Evolutionary conservation across 1,140 invertebrate species (phyloP).

Genomic region (Formica selysi): DNA sequence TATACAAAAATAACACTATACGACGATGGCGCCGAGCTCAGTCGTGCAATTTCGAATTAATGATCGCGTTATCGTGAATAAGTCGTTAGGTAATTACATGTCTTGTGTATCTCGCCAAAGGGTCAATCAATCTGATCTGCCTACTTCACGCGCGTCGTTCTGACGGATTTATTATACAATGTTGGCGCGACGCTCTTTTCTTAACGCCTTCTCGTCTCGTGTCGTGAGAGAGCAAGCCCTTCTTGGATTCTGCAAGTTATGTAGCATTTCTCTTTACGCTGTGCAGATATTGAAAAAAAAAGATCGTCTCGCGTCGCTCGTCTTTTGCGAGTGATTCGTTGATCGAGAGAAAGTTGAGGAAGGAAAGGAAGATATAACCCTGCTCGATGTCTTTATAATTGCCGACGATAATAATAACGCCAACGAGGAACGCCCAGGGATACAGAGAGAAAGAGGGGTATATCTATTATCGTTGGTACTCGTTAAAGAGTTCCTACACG

Average conservation of each 20-base stretch:
- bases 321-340: neutral
- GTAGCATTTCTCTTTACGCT: neutral
- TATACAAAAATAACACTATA: neutral
- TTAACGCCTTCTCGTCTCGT: neutral
- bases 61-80: constrained; percentile 66
- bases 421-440: neutral
- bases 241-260: neutral
- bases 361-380: neutral
- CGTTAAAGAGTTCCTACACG: constrained; percentile 60
- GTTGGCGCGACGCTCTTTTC: neutral
- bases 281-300: neutral
- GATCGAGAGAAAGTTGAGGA: neutral
- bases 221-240: too few species aligned
- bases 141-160: constrained; percentile 32
- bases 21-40: constrained; percentile 15
- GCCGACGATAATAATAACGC: constrained; percentile 51
- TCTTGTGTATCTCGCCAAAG: constrained; percentile 68
- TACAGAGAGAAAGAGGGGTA: neutral
- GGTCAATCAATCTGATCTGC: constrained; percentile 69
- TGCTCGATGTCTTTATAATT: constrained; percentile 55
- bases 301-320: neutral
- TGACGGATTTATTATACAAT: constrained; percentile 26
- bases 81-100: constrained; percentile 73
- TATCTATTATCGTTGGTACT: constrained; percentile 65
- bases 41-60: constrained; percentile 64